These are phyloP conservation scores for Drosophila sp. DNA, from an alignment of 1,140 invertebrate species.

Conservation along the genomic window DNA sequence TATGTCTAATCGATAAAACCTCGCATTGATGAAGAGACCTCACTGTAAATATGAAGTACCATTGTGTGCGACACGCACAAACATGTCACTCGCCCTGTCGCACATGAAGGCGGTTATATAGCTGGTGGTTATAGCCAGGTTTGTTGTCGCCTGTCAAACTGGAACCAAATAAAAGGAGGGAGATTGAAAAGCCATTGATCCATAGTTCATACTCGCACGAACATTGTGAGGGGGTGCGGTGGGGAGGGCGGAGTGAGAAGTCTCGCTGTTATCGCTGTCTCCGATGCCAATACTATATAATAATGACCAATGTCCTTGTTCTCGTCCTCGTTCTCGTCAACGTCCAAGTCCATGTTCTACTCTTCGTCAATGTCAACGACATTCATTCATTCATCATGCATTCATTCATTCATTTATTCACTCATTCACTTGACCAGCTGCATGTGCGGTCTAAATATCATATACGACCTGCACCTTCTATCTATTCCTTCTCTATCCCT, in stretches of 20 bases:
- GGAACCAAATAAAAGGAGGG: conserved; percentile 11
- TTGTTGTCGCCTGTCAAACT: conserved; percentile 1
- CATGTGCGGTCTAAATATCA: conserved; percentile 9
- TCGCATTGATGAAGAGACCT: conserved; percentile 54
- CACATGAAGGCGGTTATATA: conserved; percentile 1
- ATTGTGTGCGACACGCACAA: conserved; percentile 14
- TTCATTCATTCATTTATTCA: conserved; percentile 45
- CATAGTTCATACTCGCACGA: not conserved
- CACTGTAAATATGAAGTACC: not conserved
- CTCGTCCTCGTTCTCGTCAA: not conserved
- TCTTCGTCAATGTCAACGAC: not conserved
- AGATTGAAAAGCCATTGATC: conserved; percentile 25
- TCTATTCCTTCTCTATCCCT: not conserved
- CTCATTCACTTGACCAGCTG: conserved; percentile 27
- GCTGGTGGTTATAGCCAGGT: too few relatives aligned
- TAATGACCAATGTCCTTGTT: conserved; percentile 17
- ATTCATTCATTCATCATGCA: conserved; percentile 43
- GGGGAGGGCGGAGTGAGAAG: not conserved
- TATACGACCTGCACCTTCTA: not conserved
- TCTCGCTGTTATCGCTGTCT: not conserved
- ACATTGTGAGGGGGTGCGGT: not conserved
- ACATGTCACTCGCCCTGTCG: conserved; percentile 6
- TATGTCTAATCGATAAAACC: conserved; percentile 35
- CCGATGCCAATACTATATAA: not conserved
- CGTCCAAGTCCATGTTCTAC: not conserved